Conservation (phyloP, 2,113 vertebrate species). For the Macquaria ambigua region DNA sequence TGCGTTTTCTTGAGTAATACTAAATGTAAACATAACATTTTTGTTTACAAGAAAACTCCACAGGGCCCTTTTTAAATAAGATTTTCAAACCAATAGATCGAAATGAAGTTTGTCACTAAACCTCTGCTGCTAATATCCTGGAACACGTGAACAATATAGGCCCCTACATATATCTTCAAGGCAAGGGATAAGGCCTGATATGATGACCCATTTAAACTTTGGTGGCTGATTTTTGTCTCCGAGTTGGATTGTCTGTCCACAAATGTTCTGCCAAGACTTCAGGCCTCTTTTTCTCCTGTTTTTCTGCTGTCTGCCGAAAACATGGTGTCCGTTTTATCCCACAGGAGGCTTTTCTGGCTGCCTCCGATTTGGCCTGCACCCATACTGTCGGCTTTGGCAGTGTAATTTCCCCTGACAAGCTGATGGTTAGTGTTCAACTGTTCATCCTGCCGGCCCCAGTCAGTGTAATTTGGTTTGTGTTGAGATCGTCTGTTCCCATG, state of each 20-base stretch:
- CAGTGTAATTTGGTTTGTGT: slow-evolving; percentile 59
- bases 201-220: slow-evolving; percentile 28
- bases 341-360: slow-evolving; percentile 48
- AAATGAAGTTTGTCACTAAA: not conserved
- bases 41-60: not conserved
- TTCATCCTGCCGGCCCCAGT: slow-evolving; percentile 33
- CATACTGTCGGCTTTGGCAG: slow-evolving; percentile 56
- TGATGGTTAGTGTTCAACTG: slow-evolving; percentile 56
- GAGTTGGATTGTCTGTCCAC: slow-evolving; percentile 28
- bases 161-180: not conserved
- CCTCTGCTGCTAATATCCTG: not conserved
- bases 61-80: not conserved
- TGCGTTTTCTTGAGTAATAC: no score
- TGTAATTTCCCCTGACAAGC: slow-evolving; percentile 67
- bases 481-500: slow-evolving; percentile 53
- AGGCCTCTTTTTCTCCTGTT: slow-evolving; percentile 41
- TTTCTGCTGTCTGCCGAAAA: slow-evolving; percentile 49
- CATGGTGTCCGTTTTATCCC: slow-evolving; percentile 50
- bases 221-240: slow-evolving; percentile 16
- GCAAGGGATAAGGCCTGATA: not conserved
- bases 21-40: no score
- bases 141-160: not conserved
- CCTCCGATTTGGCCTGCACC: slow-evolving; percentile 58
- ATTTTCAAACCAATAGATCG: not conserved
- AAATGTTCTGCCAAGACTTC: slow-evolving; percentile 48